A percentile compares a stretch with the other conserved stretches of the same genome.
Evolutionary conservation across 2,797 vertebrate genomes (phyloP).

Genomic region (Arctocebus calabarensis): DNA sequence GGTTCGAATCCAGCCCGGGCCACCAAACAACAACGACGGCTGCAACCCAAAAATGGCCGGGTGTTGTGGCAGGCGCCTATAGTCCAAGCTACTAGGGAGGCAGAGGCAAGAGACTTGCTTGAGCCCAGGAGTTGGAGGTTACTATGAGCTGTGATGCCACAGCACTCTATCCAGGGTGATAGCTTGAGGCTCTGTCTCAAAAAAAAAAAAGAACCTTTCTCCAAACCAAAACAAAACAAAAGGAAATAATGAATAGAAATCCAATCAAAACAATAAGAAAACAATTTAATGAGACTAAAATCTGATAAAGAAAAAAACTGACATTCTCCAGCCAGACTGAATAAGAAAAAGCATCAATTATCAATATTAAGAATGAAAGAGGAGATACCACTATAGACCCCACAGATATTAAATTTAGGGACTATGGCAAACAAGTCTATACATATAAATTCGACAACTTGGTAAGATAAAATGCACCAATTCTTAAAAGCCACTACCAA

Average conservation of each 20-base stretch:
- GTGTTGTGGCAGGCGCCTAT: no score
- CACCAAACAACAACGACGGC: no score
- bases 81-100: no score
- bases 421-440: neutral
- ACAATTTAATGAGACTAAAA: conserved; percentile 39
- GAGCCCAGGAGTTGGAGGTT: no score
- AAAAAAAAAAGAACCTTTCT: no score
- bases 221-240: no score
- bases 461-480: neutral
- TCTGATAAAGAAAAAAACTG: neutral
- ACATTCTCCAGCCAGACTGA: neutral
- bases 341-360: neutral
- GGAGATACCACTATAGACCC: neutral
- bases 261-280: neutral
- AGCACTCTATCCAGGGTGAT: no score
- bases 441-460: neutral
- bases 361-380: neutral
- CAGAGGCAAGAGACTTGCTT: no score
- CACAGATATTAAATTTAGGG: neutral
- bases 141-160: no score
- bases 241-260: neutral
- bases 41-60: no score
- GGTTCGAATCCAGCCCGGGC: no score
- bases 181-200: no score
- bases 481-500: conserved; percentile 23